These are phyloP conservation scores for Cydia amplana DNA, from an alignment of 1,140 invertebrate species.

Conservation along the genomic window DNA sequence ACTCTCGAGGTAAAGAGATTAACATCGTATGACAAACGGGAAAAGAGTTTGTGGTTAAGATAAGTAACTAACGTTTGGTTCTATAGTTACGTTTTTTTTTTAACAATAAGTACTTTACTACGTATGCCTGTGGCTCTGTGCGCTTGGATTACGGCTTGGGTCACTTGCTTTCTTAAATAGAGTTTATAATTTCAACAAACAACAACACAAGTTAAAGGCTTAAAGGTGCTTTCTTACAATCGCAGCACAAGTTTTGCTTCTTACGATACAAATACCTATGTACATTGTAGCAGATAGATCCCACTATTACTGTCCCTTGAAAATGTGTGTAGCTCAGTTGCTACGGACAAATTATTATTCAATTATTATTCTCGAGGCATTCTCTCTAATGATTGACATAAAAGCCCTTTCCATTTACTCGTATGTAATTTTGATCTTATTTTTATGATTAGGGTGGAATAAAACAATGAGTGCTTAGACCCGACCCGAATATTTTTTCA, in stretches of 20 bases:
- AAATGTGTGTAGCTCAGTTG: too few species aligned
- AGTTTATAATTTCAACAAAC: too few species aligned
- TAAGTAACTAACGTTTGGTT: background rate
- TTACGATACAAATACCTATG: background rate
- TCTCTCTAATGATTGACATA: constrained; percentile 5
- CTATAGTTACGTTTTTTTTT: background rate
- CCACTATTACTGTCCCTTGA: too few species aligned
- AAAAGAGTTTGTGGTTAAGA: background rate
- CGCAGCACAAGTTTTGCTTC: background rate
- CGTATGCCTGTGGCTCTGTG: too few species aligned
- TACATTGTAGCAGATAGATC: background rate
- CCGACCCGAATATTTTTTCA: constrained; percentile 27
- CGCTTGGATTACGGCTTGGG: too few species aligned
- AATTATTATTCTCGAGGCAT: background rate
- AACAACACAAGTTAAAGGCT: too few species aligned
- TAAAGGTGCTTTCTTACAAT: too few species aligned
- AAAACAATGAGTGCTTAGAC: constrained; percentile 23
- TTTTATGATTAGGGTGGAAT: constrained; percentile 28
- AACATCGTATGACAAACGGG: constrained; percentile 15
- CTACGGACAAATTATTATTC: background rate
- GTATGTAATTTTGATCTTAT: constrained; percentile 1
- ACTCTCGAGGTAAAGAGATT: background rate
- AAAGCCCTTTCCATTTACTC: constrained; percentile 23
- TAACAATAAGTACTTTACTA: too few species aligned
- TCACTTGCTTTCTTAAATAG: too few species aligned